Evolutionary conservation across 2,797 vertebrate genomes (phyloP).

Genomic region (Epinephelus awoara): DNA sequence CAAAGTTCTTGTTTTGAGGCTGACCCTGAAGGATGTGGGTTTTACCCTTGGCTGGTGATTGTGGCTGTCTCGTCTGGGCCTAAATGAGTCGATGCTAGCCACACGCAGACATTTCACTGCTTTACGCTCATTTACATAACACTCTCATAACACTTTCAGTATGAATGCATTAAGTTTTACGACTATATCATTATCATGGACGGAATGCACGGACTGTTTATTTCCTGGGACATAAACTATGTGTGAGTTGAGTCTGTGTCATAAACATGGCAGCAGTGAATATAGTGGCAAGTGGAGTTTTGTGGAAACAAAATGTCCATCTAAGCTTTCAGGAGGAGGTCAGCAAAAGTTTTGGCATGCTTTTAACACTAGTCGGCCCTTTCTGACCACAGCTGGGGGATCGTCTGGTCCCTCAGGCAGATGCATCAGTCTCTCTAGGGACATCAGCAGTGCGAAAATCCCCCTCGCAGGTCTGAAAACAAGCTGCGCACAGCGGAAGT

Average conservation of each 20-base stretch:
- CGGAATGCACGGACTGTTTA: slow-evolving; percentile 18
- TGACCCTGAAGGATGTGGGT: slow-evolving; percentile 85
- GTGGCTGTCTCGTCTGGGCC: slow-evolving; percentile 82
- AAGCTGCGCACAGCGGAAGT: slow-evolving; percentile 81
- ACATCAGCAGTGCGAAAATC: slow-evolving; percentile 77
- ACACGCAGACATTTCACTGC: slow-evolving; percentile 61
- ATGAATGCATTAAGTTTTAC: slow-evolving; percentile 42
- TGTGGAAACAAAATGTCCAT: slow-evolving; percentile 39
- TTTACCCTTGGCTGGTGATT: slow-evolving; percentile 82
- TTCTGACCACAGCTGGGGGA: slow-evolving; percentile 59
- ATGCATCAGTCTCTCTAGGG: slow-evolving; percentile 71
- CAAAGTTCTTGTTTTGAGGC: slow-evolving; percentile 83
- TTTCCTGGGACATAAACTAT: not conserved
- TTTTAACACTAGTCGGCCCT: slow-evolving; percentile 48
- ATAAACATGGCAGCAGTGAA: slow-evolving; percentile 4
- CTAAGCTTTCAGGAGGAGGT: slow-evolving; percentile 41
- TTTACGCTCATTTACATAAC: slow-evolving; percentile 59
- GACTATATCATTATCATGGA: slow-evolving; percentile 18
- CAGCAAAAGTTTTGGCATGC: slow-evolving; percentile 41
- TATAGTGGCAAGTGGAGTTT: not conserved
- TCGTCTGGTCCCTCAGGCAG: slow-evolving; percentile 66
- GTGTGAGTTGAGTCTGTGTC: not conserved
- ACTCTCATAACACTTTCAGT: slow-evolving; percentile 40
- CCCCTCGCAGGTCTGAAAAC: slow-evolving; percentile 75
- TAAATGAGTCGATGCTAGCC: slow-evolving; percentile 67